Base-by-base conservation (phyloP, 1,140 invertebrate genomes). In the Meteorus sp. region DNA sequence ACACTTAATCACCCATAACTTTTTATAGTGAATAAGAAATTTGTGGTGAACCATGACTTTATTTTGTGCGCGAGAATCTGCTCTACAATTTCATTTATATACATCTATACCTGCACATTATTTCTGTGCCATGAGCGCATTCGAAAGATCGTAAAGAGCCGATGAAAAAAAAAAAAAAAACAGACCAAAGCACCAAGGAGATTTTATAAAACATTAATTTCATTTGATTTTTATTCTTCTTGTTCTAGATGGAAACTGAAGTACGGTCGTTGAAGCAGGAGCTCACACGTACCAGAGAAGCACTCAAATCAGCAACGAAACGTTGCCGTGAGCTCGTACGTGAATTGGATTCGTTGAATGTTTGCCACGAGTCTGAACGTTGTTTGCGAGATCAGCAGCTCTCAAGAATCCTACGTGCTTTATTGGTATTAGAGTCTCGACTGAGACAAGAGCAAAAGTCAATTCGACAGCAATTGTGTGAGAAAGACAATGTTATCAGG, bases 391-490 rank as follows among this genome's bases (percentile, higher is more conserved):
- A 89, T 69, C 84, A 86, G 62, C 88, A 88, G 68, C 79, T 89
- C 3, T 84, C 85, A 1, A 81, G 85, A 52, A 85, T 90, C 11
- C 75, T 90, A 2, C 81, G 88, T 9, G 87, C 88, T 1, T 71
- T 91, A 20, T 79, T 90, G 8, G 80, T 87, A 15, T 81, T 90
- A 11, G 88, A 91, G 68, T 85, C 87, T 0, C 78, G 86, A n/a
- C 74, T 90, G 2, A 84, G 85, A n/a, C 84, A 87, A 66, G 89
- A 91, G 71, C 88, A 90, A 67, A 87, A 87, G 65, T 85, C 83
- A 61, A 89, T 91, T 35, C 82, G 84, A 29, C 83, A 85, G 35
- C 82, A 87, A 48, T 78, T 91, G 2, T 81, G 83, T 33, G 86
- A 88, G 65, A 89, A 89, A 68, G 88, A 90, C 68, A 84, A 83